These are phyloP conservation scores for Dione vanillae DNA, from an alignment of 2,888 invertebrate species.

Conservation along the genomic window DNA sequence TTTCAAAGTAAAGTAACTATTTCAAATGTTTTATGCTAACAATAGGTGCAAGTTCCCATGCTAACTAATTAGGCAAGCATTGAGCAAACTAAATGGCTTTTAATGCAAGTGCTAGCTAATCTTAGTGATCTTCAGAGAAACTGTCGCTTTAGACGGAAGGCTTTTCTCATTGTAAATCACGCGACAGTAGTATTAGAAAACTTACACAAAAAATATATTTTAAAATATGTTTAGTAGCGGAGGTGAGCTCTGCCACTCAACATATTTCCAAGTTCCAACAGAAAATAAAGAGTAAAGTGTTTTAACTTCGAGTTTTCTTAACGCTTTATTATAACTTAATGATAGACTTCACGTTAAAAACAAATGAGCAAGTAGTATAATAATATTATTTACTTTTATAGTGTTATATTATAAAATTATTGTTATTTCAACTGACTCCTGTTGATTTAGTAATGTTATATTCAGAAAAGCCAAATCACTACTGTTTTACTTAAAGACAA, in stretches of 20 bases:
- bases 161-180: constrained; percentile 39
- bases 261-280: too few species aligned
- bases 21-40: constrained; percentile 39
- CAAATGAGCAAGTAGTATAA: too few species aligned
- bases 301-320: too few species aligned
- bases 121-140: constrained; percentile 46
- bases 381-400: background rate
- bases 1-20: background rate
- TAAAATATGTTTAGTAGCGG: too few species aligned
- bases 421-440: background rate
- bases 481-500: constrained; percentile 1
- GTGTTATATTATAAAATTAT: too few species aligned
- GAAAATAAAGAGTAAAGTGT: too few species aligned
- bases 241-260: too few species aligned
- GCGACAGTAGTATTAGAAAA: constrained; percentile 7
- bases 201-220: too few species aligned
- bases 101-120: constrained; percentile 40
- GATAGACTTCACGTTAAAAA: too few species aligned
- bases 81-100: constrained; percentile 38
- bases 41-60: constrained; percentile 52
- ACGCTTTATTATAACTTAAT: too few species aligned
- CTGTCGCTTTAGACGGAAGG: constrained; percentile 45
- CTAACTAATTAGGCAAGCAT: constrained; percentile 46
- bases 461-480: background rate
- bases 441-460: background rate